These are phyloP conservation scores for Myodes glareolus DNA, from an alignment of 2,113 vertebrate genomes.

Conservation along the genomic window DNA sequence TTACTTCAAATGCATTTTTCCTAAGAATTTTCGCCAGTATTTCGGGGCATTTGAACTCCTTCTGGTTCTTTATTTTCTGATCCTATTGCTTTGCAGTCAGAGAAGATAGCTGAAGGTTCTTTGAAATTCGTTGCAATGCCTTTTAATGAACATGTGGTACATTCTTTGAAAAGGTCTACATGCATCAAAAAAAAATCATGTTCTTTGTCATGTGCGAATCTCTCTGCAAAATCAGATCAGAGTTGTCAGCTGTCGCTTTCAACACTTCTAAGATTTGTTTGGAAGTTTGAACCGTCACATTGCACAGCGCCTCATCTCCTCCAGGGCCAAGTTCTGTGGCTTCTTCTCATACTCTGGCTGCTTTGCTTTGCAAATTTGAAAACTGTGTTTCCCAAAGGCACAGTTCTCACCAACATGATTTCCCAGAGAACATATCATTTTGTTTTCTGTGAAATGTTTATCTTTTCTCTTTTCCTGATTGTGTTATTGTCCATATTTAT, in stretches of 20 bases:
- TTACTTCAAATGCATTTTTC: conserved; percentile 2
- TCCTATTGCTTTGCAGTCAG: background rate
- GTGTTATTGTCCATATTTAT: background rate
- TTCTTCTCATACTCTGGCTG: background rate
- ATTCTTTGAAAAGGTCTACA: background rate
- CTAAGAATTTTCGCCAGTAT: background rate
- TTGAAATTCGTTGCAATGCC: background rate
- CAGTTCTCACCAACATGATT: background rate
- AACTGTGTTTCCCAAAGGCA: background rate
- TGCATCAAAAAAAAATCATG: background rate
- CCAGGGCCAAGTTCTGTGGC: background rate
- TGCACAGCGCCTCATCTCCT: background rate
- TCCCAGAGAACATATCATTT: background rate
- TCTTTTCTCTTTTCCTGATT: background rate
- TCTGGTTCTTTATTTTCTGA: background rate
- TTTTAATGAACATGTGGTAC: background rate
- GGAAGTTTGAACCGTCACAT: background rate
- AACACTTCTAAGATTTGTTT: background rate
- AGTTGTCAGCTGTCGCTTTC: background rate
- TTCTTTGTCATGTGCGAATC: background rate
- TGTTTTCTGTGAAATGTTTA: background rate
- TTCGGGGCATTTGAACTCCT: background rate
- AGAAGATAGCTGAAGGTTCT: background rate
- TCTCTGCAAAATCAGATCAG: background rate
- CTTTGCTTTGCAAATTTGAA: background rate